Evolutionary conservation across 1,140 invertebrate genomes (phyloP).

Genomic region (Neodiprion pinetum): DNA sequence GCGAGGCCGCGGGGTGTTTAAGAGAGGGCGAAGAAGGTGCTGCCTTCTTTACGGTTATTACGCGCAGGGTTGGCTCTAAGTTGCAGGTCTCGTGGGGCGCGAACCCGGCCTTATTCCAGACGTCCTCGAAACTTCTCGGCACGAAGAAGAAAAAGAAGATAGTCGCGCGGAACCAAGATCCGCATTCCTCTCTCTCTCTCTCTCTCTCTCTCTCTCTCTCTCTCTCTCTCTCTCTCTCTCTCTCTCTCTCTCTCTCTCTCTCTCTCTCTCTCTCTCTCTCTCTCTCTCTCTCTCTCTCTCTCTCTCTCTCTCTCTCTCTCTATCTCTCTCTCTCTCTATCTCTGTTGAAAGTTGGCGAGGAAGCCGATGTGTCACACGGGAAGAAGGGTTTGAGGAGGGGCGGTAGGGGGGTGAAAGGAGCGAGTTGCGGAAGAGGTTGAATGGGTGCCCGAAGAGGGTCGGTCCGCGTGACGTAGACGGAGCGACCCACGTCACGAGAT

Average conservation of each 20-base stretch:
- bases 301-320: background rate
- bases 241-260: background rate
- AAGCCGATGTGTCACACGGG: constrained; percentile 43
- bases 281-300: background rate
- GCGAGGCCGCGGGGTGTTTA: background rate
- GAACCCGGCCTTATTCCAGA: background rate
- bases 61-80: constrained; percentile 16
- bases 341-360: background rate
- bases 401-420: background rate
- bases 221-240: background rate
- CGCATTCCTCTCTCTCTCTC: background rate
- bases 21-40: constrained; percentile 25
- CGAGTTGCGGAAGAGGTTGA: background rate
- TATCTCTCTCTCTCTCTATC: background rate
- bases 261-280: background rate
- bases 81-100: background rate
- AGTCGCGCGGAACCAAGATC: no score
- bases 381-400: background rate
- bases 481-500: constrained; percentile 13
- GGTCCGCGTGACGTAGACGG: background rate
- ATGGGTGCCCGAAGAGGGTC: background rate
- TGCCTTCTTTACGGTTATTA: constrained; percentile 54
- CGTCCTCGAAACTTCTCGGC: background rate
- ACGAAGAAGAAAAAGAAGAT: no score
- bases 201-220: no score